These are phyloP conservation scores for Potamilus streckersoni DNA, from an alignment of 1,140 invertebrate species.

Conservation along the genomic window DNA sequence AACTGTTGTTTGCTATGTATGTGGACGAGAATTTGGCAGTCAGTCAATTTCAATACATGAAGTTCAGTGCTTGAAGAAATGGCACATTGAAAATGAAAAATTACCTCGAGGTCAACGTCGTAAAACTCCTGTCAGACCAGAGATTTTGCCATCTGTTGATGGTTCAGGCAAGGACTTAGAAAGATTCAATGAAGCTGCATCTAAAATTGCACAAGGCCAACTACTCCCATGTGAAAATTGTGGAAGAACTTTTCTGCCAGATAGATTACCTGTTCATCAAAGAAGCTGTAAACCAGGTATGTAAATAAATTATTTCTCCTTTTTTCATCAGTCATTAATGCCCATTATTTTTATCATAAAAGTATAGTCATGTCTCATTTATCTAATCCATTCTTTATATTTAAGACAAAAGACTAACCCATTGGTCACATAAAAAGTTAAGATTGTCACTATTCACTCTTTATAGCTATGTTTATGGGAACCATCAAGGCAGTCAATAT, in stretches of 20 bases:
- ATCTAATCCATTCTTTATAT: no score
- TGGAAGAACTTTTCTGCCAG: slow-evolving; percentile 77
- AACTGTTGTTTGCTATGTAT: slow-evolving; percentile 66
- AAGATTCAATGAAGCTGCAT: slow-evolving; percentile 64
- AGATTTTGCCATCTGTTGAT: slow-evolving; percentile 51
- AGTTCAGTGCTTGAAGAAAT: slow-evolving; percentile 82
- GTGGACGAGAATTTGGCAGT: slow-evolving; percentile 66
- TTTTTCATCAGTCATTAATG: no score
- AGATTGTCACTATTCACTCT: no score
- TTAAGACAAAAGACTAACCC: no score
- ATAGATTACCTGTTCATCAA: slow-evolving; percentile 77
- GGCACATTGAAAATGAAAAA: slow-evolving; percentile 77
- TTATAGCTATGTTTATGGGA: no score
- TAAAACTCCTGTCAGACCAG: slow-evolving; percentile 74
- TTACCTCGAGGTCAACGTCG: slow-evolving; percentile 73
- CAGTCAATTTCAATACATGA: slow-evolving; percentile 80
- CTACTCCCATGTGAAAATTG: slow-evolving; percentile 77
- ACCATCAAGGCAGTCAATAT: no score
- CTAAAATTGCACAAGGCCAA: slow-evolving; percentile 69
- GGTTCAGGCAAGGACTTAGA: slow-evolving; percentile 36
- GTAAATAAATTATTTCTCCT: no score
- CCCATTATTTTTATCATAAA: no score
- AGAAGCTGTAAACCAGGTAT: slow-evolving; percentile 72
- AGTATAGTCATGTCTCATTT: no score
- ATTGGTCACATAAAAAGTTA: no score